Evolutionary conservation across 1,140 invertebrate genomes (phyloP).

Genomic region (Grapholita molesta): DNA sequence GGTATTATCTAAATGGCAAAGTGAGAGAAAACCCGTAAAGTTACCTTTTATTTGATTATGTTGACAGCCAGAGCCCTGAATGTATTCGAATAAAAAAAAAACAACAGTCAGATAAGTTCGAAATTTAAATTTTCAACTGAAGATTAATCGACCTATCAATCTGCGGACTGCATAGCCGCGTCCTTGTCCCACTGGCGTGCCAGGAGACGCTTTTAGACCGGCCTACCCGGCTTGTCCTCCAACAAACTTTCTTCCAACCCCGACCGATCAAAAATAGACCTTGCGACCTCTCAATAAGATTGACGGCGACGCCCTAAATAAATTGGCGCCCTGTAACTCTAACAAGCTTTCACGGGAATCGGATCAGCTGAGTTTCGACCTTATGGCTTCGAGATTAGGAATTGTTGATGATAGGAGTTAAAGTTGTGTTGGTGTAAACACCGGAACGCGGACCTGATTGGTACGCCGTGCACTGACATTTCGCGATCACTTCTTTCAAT

Average conservation of each 20-base stretch:
- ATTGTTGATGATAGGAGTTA: slow-evolving; percentile 21
- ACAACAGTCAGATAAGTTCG: too few species aligned
- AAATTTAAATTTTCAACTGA: slow-evolving; percentile 32
- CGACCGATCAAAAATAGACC: slow-evolving; percentile 46
- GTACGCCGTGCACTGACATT: slow-evolving; percentile 57
- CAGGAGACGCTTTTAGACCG: slow-evolving; percentile 66
- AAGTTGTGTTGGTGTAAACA: slow-evolving; percentile 29
- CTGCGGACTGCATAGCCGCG: slow-evolving; percentile 63
- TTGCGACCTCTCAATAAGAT: slow-evolving; percentile 36
- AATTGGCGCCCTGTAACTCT: slow-evolving; percentile 32
- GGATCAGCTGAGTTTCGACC: slow-evolving; percentile 31
- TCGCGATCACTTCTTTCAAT: slow-evolving; percentile 48
- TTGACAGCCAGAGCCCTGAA: too few species aligned
- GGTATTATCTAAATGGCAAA: too few species aligned
- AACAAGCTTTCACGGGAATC: slow-evolving; percentile 33
- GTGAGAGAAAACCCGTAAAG: too few species aligned
- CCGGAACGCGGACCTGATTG: slow-evolving; percentile 50
- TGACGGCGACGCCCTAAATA: slow-evolving; percentile 23
- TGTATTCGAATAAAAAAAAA: too few species aligned
- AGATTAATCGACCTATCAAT: slow-evolving; percentile 75
- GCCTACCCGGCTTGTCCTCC: slow-evolving; percentile 51
- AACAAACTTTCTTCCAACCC: slow-evolving; percentile 53
- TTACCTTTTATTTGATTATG: too few species aligned
- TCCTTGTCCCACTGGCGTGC: slow-evolving; percentile 73
- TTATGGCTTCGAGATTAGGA: slow-evolving; percentile 29